Evolutionary conservation across 1,140 invertebrate genomes (phyloP), one percentile per base, ranked within the genome.

Genomic region (Listronotus oregonensis): DNA sequence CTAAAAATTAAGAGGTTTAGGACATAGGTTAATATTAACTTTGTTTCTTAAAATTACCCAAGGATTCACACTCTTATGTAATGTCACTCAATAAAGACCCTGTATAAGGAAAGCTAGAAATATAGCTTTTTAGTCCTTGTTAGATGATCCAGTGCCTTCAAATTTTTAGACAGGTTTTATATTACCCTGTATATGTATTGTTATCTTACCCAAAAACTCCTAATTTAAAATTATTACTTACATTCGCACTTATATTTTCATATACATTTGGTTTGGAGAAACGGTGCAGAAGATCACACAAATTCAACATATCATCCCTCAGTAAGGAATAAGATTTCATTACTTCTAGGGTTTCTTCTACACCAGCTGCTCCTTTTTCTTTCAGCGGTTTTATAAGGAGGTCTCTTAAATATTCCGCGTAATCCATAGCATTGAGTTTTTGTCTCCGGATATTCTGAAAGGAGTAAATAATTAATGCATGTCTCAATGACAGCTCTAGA

Each of bases 221-320:
- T 1, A 27, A 27, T 27, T 27, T 27, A 27, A 27, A 27, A 1
- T 27, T 27, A 58, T 17, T 31, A 61, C 50, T 72, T 76, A 93
- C 91, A 82, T 94, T 95, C 7, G 89, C 85, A 69, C 93, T 89
- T 32, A 98, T 82, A 56, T 84, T 79, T 63, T 87, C 84, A 81
- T 92, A 86, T 0, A 88, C 87, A 78, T 96, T 90, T 66, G 7
- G 14, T 67, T 87, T 85, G 60, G 87, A 86, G 0, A 92, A 88
- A 94, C 95, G 97, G n/a, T 85, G 72, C 0, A 89, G 88, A 12
- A 98, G 73, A 76, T 98, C 95, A 10, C 89, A 79, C 9, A 98
- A 80, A 12, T 89, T 91, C 67, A 97, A 95, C 70, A 96, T 82
- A 79, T 99, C 96, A 71, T 98, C 96, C 68, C 93, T 87, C 21